Percentiles rank a stretch among this genome's conserved stretches.
Evolutionary conservation across 2,888 invertebrate genomes (phyloP).

Genomic region (Netelia virgata): DNA sequence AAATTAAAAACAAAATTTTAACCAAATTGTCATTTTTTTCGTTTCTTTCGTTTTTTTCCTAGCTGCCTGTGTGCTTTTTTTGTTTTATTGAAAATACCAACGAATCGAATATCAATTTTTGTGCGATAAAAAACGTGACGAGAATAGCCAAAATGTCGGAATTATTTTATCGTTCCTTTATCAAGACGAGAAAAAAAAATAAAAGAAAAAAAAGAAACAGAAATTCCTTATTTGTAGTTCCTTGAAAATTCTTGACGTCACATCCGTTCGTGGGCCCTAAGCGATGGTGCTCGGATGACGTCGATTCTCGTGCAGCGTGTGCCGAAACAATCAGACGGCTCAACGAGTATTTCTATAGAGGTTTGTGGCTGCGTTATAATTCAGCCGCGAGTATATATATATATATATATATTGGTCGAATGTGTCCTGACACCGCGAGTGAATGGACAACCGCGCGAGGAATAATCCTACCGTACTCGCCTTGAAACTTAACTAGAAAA

Average conservation of each 20-base stretch:
- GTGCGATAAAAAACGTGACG: conserved; percentile 34
- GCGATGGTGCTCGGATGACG: neutral
- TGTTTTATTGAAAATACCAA: too few relatives aligned
- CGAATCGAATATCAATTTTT: neutral
- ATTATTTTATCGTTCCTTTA: conserved; percentile 10
- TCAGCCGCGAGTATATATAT: neutral
- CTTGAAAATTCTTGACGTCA: conserved; percentile 58
- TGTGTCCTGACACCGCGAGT: neutral
- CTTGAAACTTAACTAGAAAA: conserved; percentile 55
- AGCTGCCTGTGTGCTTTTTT: neutral
- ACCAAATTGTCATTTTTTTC: neutral
- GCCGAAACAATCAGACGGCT: conserved; percentile 14
- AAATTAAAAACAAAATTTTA: too few relatives aligned
- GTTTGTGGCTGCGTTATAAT: neutral
- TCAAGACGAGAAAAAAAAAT: neutral
- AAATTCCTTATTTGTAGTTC: conserved; percentile 15
- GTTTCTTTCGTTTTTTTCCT: neutral
- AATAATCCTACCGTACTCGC: conserved; percentile 34
- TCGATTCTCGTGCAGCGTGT: neutral
- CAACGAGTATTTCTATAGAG: neutral
- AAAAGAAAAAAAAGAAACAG: conserved; percentile 14
- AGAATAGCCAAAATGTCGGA: conserved; percentile 16
- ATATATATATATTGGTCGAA: conserved; percentile 7
- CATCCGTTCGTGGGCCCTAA: conserved; percentile 27
- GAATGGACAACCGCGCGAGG: conserved; percentile 23